Evolutionary conservation across 1,140 invertebrate species (phyloP).

Genomic region (Samia ricini): DNA sequence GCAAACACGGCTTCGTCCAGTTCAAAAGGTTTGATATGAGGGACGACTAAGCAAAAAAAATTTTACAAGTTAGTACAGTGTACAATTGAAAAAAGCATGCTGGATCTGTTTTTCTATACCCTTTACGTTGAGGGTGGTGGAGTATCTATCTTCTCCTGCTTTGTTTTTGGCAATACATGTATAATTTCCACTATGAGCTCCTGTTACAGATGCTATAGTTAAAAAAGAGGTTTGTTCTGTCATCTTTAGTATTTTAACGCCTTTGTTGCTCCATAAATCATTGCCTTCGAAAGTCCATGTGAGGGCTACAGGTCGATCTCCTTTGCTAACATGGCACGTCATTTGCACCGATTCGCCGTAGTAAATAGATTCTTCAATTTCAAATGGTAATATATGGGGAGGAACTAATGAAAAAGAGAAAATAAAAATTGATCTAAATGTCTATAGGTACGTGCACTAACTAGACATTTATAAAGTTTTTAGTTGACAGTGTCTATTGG

Average conservation of each 20-base stretch:
- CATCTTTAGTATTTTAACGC: conserved; percentile 79
- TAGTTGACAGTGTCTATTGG: neutral
- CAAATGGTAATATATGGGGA: conserved; percentile 85
- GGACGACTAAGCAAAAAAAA: conserved; percentile 79
- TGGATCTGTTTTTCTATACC: conserved; percentile 72
- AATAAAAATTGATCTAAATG: conserved; percentile 52
- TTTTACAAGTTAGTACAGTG: conserved; percentile 52
- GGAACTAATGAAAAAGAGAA: conserved; percentile 79
- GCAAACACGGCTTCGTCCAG: conserved; percentile 82
- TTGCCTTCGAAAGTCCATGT: conserved; percentile 86
- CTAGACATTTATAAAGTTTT: conserved; percentile 22
- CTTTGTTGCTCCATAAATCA: conserved; percentile 63
- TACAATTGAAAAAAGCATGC: conserved; percentile 47
- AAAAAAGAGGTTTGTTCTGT: conserved; percentile 82
- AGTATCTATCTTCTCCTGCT: conserved; percentile 80
- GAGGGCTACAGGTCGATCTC: conserved; percentile 84
- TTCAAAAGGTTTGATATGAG: conserved; percentile 83
- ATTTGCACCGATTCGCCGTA: conserved; percentile 86
- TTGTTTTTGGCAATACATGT: conserved; percentile 83
- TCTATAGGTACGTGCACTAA: conserved; percentile 76
- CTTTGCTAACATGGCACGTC: conserved; percentile 86
- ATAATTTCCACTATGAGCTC: conserved; percentile 82
- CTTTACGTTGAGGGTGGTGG: conserved; percentile 80
- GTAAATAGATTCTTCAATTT: conserved; percentile 80
- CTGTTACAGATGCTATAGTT: conserved; percentile 81